phyloP scores from a whole-genome alignment of 2,113 vertebrate genomes.

The Gnathonemus echidnorhynchus region DNA sequence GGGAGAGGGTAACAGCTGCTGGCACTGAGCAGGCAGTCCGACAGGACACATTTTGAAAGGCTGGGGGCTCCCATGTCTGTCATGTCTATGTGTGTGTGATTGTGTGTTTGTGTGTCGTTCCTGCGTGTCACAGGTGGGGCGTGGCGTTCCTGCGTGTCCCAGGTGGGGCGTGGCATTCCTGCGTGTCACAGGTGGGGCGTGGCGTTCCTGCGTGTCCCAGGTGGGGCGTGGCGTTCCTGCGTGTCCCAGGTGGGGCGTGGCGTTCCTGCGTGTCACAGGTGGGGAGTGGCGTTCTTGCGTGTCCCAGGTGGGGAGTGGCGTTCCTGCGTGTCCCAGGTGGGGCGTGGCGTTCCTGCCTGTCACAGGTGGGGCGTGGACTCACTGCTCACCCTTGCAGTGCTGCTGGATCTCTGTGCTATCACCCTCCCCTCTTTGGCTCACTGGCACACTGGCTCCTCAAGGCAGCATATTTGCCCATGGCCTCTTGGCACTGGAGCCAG shows the following conservation, averaged over 20 bases:
- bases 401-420: background rate
- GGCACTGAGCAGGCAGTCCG: background rate
- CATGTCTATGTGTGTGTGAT: background rate
- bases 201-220: too few species aligned
- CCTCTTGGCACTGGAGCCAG: background rate
- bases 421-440: background rate
- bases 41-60: background rate
- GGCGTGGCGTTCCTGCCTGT: too few species aligned
- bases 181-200: too few species aligned
- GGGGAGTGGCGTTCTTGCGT: background rate
- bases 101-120: background rate
- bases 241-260: too few species aligned
- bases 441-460: background rate
- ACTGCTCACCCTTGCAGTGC: background rate
- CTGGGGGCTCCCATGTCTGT: background rate
- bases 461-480: background rate
- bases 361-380: background rate
- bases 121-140: too few species aligned
- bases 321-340: too few species aligned
- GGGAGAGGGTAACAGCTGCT: conserved; percentile 17
- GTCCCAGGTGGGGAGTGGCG: too few species aligned
- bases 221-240: too few species aligned
- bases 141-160: too few species aligned
- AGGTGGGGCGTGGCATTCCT: too few species aligned
- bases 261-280: background rate